A percentile compares a stretch with the other conserved stretches of the same genome.
These are phyloP conservation scores for Muscicapa adusta DNA, from an alignment of 2,113 vertebrate genomes.

Conservation along the genomic window DNA sequence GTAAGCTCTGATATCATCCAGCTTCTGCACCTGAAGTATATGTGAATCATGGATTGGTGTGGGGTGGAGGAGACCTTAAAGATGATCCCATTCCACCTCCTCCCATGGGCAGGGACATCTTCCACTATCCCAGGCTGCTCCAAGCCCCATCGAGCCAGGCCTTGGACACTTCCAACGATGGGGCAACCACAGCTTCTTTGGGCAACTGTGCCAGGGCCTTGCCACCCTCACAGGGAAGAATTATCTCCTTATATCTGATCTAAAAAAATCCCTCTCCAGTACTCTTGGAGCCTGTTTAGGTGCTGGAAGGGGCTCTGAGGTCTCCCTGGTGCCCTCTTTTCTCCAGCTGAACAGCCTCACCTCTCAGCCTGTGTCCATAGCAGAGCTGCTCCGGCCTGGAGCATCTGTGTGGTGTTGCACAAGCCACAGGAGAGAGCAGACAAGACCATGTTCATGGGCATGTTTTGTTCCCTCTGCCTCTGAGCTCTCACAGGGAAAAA, in stretches of 20 bases:
- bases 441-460: rapidly evolving
- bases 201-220: background rate
- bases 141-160: rapidly evolving
- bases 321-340: background rate
- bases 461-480: background rate
- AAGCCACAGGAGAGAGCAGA: background rate
- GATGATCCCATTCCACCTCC: background rate
- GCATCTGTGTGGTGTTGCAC: background rate
- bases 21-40: background rate
- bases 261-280: background rate
- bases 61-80: background rate
- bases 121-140: background rate
- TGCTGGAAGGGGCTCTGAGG: background rate
- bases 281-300: background rate
- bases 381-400: background rate
- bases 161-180: background rate
- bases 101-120: background rate
- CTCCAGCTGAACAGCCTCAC: background rate
- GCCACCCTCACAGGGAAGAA: background rate
- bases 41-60: background rate
- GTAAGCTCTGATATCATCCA: background rate
- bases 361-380: background rate
- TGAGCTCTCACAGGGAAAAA: rapidly evolving
- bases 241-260: too few species aligned
- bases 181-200: background rate